A percentile compares a stretch with the other conserved stretches of the same genome.
Evolutionary conservation across 2,888 invertebrate species (phyloP).

Genomic region (Macaria liturata): DNA sequence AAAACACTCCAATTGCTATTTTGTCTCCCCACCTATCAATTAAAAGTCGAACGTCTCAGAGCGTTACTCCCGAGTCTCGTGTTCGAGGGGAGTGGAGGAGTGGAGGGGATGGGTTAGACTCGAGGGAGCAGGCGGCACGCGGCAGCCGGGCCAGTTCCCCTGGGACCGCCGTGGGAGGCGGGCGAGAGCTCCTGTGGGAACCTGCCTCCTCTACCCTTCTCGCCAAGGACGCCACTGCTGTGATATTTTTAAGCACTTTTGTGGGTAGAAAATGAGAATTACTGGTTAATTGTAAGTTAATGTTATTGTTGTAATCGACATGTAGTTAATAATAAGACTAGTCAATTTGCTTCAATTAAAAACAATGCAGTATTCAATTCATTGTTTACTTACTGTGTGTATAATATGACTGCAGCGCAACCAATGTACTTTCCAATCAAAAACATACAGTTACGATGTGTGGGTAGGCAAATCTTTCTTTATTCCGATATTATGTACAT

Average conservation of each 20-base stretch:
- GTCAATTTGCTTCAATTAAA: no score
- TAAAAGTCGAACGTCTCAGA: slow-evolving; percentile 74
- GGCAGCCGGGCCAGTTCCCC: slow-evolving; percentile 73
- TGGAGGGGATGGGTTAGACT: slow-evolving; percentile 48
- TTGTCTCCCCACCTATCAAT: slow-evolving; percentile 55
- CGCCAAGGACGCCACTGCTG: slow-evolving; percentile 56
- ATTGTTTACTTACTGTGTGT: no score
- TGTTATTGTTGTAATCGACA: no score
- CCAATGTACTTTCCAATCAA: no score
- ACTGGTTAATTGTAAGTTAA: not conserved
- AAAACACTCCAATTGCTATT: slow-evolving; percentile 33
- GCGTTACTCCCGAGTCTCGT: slow-evolving; percentile 34
- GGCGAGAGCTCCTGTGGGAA: slow-evolving; percentile 76
- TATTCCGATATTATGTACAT: no score
- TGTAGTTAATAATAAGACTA: no score
- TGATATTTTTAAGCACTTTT: slow-evolving; percentile 74
- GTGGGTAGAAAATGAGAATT: slow-evolving; percentile 40
- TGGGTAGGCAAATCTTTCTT: no score
- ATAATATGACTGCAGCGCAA: no score
- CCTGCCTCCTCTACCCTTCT: slow-evolving; percentile 57
- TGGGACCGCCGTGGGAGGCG: slow-evolving; percentile 75
- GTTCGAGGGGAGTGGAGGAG: slow-evolving; percentile 61
- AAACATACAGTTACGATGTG: no score
- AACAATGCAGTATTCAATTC: no score
- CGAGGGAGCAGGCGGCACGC: slow-evolving; percentile 74